Conservation (phyloP, 2,113 vertebrate genomes). For the Aegotheles bennettii region DNA sequence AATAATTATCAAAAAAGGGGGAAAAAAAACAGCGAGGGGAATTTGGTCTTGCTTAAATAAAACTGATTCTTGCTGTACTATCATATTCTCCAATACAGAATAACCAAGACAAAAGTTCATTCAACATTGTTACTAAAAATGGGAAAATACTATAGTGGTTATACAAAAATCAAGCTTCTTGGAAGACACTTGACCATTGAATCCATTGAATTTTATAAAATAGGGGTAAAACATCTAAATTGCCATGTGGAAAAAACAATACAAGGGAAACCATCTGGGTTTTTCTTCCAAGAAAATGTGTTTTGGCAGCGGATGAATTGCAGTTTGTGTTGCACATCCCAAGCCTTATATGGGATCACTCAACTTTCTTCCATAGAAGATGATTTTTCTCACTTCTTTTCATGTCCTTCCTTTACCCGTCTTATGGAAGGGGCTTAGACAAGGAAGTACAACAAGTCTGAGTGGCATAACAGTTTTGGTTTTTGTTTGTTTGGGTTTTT, state of each 20-base stretch:
- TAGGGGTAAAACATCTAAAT: neutral
- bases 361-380: neutral
- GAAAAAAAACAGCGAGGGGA: accelerated
- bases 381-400: neutral
- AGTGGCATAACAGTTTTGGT: neutral
- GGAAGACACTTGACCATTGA: neutral
- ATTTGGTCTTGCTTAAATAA: neutral
- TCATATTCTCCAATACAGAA: neutral
- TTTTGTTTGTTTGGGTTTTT: too few species aligned
- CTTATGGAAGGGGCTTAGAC: neutral
- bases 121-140: neutral
- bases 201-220: neutral
- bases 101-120: neutral
- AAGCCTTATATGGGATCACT: neutral
- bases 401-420: neutral
- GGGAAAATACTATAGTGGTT: neutral
- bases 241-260: neutral
- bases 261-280: neutral
- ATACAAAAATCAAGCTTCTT: neutral
- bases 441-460: neutral
- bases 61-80: neutral
- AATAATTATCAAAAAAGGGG: neutral
- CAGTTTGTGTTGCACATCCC: neutral
- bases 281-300: neutral
- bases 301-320: neutral